phyloP scores from a whole-genome alignment of 1,140 invertebrate species.

The Aphaenogaster rudis region DNA sequence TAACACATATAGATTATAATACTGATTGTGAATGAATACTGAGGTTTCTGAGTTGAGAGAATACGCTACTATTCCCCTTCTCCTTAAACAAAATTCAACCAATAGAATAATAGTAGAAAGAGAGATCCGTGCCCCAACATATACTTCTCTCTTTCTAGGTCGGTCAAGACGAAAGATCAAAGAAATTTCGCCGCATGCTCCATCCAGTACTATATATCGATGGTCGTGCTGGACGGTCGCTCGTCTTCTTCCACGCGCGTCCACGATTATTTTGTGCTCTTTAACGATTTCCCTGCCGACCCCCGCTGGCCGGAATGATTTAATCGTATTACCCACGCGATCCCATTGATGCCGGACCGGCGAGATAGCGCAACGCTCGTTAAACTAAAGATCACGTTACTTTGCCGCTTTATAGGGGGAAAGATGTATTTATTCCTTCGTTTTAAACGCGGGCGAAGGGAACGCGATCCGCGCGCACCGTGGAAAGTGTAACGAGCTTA shows the following conservation, averaged over 20 bases:
- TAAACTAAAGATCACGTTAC: slow-evolving; percentile 32
- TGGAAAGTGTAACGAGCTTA: slow-evolving; percentile 35
- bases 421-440: slow-evolving; percentile 30
- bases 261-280: slow-evolving; percentile 37
- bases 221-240: not conserved
- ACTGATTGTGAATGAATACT: too few relatives aligned
- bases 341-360: not conserved
- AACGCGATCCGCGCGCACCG: slow-evolving; percentile 1
- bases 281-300: slow-evolving; percentile 19
- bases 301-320: not conserved
- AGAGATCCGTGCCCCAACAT: too few relatives aligned
- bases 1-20: too few relatives aligned
- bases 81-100: too few relatives aligned
- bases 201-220: too few relatives aligned
- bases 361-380: slow-evolving; percentile 22
- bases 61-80: too few relatives aligned
- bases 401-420: not conserved
- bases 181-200: too few relatives aligned
- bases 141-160: too few relatives aligned
- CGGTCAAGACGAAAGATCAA: too few relatives aligned
- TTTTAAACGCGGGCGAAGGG: not conserved
- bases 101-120: too few relatives aligned
- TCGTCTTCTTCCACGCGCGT: not conserved
- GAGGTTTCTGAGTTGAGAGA: too few relatives aligned
- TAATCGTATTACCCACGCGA: slow-evolving; percentile 43